A percentile compares a stretch with the other conserved stretches of the same genome.
Conservation (phyloP, 2,113 vertebrate species). For the Sminthopsis crassicaudata region DNA sequence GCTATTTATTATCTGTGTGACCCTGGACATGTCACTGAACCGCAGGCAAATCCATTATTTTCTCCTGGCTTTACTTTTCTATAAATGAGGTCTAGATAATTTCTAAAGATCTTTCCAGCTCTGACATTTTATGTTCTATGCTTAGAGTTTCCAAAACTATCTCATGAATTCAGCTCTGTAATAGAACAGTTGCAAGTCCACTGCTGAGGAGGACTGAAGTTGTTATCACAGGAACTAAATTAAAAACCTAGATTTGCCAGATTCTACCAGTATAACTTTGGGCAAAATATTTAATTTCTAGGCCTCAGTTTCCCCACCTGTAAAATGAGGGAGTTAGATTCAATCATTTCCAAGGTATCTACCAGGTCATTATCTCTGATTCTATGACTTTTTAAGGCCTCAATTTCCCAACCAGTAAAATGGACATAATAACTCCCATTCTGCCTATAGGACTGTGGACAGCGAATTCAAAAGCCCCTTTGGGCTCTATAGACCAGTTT, state of each 20-base stretch:
- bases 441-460: neutral
- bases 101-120: neutral
- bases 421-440: neutral
- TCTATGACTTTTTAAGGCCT: neutral
- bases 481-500: neutral
- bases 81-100: neutral
- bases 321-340: neutral
- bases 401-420: neutral
- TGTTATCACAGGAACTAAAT: neutral
- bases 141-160: neutral
- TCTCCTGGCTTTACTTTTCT: neutral
- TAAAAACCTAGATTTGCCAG: neutral
- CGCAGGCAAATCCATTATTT: neutral
- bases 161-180: neutral
- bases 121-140: neutral
- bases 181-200: neutral
- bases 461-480: neutral
- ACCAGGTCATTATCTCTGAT: neutral
- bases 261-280: neutral
- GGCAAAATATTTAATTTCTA: neutral
- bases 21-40: neutral
- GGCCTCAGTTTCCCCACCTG: neutral
- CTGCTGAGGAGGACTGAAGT: neutral
- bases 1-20: neutral
- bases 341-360: neutral